Conservation (phyloP, 1,140 invertebrate species). For the Cepaea nemoralis region DNA sequence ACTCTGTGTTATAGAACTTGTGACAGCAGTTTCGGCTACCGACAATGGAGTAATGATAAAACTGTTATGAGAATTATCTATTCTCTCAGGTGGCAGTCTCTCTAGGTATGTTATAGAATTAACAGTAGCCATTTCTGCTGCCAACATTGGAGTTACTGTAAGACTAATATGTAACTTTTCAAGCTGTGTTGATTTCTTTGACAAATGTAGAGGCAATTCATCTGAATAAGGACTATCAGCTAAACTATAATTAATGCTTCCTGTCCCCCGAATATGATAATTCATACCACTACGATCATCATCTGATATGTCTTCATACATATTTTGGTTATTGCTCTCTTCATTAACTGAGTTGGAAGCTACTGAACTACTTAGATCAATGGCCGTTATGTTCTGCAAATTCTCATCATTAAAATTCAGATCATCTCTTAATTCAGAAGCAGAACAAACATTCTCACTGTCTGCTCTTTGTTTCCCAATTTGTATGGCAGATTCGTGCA, state of each 20-base stretch:
- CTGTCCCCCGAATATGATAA: background rate
- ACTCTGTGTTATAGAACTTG: too few species aligned
- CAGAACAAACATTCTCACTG: too few species aligned
- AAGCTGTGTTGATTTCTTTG: background rate
- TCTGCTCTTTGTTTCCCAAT: too few species aligned
- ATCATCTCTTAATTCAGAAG: too few species aligned
- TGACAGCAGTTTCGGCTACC: too few species aligned
- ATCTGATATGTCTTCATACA: background rate
- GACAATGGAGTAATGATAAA: too few species aligned
- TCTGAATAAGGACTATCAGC: background rate
- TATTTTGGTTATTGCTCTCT: background rate
- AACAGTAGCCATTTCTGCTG: background rate
- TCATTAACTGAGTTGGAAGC: too few species aligned
- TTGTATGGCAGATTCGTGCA: background rate
- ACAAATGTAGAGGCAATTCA: background rate
- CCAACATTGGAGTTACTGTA: background rate
- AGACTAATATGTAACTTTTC: background rate
- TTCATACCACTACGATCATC: background rate
- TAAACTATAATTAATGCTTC: background rate
- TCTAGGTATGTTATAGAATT: background rate
- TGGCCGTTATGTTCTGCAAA: too few species aligned
- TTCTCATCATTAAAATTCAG: too few species aligned
- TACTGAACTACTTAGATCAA: too few species aligned
- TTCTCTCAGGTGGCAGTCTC: background rate
- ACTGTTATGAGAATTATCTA: too few species aligned